phyloP scores from a whole-genome alignment of 2,888 invertebrate species.

The Melinaea menophilus region DNA sequence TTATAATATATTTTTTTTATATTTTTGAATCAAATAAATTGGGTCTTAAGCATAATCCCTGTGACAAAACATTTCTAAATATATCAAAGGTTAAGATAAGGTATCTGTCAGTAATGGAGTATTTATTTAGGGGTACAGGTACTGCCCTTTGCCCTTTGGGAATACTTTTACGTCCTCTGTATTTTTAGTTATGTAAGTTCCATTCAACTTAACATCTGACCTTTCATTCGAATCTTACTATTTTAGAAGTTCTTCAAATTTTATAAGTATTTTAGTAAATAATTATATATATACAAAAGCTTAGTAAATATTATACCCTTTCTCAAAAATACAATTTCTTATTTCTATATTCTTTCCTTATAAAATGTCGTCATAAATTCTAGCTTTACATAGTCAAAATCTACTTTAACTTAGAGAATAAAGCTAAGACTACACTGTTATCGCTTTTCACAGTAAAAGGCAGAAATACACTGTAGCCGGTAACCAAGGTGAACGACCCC shows the following conservation, averaged over 20 bases:
- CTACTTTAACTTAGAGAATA: conserved; percentile 4
- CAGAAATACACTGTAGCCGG: conserved; percentile 42
- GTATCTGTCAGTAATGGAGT: conserved; percentile 28
- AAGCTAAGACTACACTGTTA: conserved; percentile 1
- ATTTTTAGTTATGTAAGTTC: conserved; percentile 19
- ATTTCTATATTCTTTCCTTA: too few species aligned
- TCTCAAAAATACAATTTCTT: not conserved
- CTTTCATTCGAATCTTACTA: not conserved
- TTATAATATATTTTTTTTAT: conserved; percentile 11
- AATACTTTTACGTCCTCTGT: conserved; percentile 23
- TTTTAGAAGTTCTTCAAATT: too few species aligned
- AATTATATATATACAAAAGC: not conserved
- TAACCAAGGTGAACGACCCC: conserved; percentile 61
- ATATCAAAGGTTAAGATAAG: conserved; percentile 25
- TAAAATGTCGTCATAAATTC: too few species aligned
- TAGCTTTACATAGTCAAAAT: not conserved
- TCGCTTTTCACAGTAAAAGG: conserved; percentile 36
- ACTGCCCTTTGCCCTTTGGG: conserved; percentile 21
- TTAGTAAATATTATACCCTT: conserved; percentile 5
- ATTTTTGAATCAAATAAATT: conserved; percentile 22
- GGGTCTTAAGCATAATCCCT: conserved; percentile 18
- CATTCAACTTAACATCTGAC: conserved; percentile 8
- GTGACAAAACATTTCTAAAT: conserved; percentile 17
- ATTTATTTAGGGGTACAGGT: conserved; percentile 28
- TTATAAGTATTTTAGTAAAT: too few species aligned